Evolutionary conservation across 2,113 vertebrate species (phyloP).

Genomic region (Cynocephalus volans): DNA sequence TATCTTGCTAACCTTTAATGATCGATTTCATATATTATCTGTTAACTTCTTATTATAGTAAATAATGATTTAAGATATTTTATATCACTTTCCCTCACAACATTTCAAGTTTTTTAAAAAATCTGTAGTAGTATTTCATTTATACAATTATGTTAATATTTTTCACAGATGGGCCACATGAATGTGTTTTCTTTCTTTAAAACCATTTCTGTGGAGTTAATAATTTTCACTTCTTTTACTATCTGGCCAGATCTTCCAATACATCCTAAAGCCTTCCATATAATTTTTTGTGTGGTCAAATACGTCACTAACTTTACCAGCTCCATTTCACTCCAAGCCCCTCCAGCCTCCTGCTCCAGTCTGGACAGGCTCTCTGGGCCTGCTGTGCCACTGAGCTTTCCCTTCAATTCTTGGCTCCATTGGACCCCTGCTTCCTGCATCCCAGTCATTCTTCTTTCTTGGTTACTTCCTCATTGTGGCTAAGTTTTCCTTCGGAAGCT

Average conservation of each 20-base stretch:
- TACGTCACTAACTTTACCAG: not conserved
- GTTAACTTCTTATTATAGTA: not conserved
- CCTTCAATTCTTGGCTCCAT: not conserved
- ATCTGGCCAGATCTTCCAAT: not conserved
- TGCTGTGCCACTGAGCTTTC: not conserved
- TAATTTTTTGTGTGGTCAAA: not conserved
- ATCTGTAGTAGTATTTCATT: not conserved
- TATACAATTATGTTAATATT: not conserved
- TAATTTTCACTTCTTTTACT: not conserved
- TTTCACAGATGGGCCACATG: not conserved
- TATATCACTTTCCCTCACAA: not conserved
- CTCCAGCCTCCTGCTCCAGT: not conserved
- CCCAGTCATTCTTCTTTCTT: not conserved
- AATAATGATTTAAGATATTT: not conserved
- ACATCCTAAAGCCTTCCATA: not conserved
- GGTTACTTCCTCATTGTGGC: not conserved
- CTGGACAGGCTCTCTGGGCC: no score
- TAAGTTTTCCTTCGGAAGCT: not conserved
- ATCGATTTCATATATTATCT: not conserved
- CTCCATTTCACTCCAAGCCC: not conserved
- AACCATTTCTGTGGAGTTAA: no score
- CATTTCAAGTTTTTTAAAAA: not conserved
- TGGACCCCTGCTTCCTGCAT: not conserved
- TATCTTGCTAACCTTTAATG: not conserved
- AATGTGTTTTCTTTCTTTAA: no score